A percentile compares a stretch with the other conserved stretches of the same genome.
phyloP scores from a whole-genome alignment of 2,888 invertebrate genomes.

The Dromius quadrimaculatus region DNA sequence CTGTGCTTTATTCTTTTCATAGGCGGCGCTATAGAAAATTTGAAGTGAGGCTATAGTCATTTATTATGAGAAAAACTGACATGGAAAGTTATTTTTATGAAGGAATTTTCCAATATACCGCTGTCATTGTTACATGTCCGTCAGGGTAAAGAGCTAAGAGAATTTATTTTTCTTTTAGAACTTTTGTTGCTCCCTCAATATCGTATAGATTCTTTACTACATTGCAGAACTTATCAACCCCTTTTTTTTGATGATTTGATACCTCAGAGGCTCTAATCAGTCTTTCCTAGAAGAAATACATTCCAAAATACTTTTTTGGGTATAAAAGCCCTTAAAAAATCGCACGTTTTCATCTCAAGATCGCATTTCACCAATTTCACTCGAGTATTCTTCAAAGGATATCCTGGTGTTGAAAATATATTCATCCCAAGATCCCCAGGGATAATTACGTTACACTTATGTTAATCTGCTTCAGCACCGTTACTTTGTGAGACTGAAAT shows the following conservation, averaged over 20 bases:
- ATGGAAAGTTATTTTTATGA: slow-evolving; percentile 38
- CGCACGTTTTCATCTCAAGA: not conserved
- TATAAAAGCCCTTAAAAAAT: too few relatives aligned
- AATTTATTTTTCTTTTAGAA: slow-evolving; percentile 37
- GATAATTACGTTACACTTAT: slow-evolving; percentile 20
- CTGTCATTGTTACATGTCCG: slow-evolving; percentile 40
- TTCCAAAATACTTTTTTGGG: too few relatives aligned
- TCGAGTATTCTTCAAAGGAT: not conserved
- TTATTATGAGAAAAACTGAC: slow-evolving; percentile 32
- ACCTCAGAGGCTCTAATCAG: too few relatives aligned
- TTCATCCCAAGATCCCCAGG: not conserved
- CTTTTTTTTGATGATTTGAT: too few relatives aligned
- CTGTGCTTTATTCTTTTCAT: slow-evolving; percentile 13
- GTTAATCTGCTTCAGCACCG: slow-evolving; percentile 13
- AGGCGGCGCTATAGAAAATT: not conserved
- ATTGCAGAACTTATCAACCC: too few relatives aligned
- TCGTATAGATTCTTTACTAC: too few relatives aligned
- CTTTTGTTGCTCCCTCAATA: slow-evolving; percentile 30
- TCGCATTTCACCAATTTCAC: not conserved
- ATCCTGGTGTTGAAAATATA: not conserved
- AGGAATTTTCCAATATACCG: slow-evolving; percentile 46
- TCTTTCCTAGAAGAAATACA: too few relatives aligned
- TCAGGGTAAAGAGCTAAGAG: slow-evolving; percentile 17
- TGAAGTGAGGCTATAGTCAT: slow-evolving; percentile 28
- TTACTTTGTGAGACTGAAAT: slow-evolving; percentile 13